Conservation (phyloP, 2,797 vertebrate genomes). For the Arnoldichthys spilopterus region DNA sequence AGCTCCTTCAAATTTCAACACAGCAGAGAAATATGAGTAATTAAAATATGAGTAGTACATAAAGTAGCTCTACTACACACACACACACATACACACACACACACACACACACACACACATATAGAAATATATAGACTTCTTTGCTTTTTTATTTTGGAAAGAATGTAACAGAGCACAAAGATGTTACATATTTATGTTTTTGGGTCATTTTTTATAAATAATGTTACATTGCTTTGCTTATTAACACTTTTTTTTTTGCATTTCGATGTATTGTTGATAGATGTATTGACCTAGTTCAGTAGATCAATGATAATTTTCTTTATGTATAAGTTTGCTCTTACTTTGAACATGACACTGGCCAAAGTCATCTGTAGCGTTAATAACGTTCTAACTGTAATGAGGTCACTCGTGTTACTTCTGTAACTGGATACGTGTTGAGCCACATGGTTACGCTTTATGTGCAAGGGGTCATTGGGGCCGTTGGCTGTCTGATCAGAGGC, state of each 20-base stretch:
- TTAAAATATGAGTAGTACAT: no score
- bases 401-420: background rate
- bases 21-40: no score
- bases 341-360: background rate
- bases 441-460: conserved; percentile 14
- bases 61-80: no score
- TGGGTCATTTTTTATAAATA: background rate
- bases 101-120: background rate
- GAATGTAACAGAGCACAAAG: conserved; percentile 1
- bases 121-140: background rate
- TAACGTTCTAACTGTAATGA: background rate
- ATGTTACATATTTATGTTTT: background rate
- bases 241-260: background rate
- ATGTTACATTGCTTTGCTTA: background rate
- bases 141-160: conserved; percentile 21
- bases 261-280: background rate
- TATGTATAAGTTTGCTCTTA: background rate
- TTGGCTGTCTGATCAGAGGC: conserved; percentile 1
- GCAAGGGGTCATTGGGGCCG: background rate
- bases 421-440: background rate
- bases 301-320: background rate
- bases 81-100: no score
- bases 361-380: background rate
- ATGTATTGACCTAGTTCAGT: background rate
- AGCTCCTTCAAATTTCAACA: no score